Conservation (phyloP, 2,113 vertebrate species). For the Tragelaphus imberbis region DNA sequence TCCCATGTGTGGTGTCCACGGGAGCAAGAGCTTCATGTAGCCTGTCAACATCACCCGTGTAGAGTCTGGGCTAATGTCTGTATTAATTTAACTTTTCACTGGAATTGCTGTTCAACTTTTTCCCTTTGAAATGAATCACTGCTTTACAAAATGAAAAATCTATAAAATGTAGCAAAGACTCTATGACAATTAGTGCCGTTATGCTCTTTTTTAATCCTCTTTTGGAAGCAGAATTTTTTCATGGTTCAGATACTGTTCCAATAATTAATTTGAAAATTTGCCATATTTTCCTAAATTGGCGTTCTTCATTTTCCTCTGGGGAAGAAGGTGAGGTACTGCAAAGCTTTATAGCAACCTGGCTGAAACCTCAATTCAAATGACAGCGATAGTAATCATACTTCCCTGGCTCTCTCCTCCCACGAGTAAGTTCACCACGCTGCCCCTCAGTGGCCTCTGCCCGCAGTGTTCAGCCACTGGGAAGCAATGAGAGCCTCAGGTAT, state of each 20-base stretch:
- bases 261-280: conserved; percentile 67
- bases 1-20: not conserved
- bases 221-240: conserved; percentile 66
- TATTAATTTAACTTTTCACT: conserved; percentile 60
- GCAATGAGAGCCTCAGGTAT: too few relatives aligned
- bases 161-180: conserved; percentile 62
- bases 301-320: conserved; percentile 57
- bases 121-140: conserved; percentile 52
- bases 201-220: conserved; percentile 27
- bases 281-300: conserved; percentile 61
- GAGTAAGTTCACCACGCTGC: not conserved
- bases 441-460: not conserved
- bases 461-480: not conserved
- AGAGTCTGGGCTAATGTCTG: conserved; percentile 37
- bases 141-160: conserved; percentile 60
- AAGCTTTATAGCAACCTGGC: not conserved
- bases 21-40: not conserved
- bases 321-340: not conserved
- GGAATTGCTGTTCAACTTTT: conserved; percentile 57
- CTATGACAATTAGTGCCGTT: conserved; percentile 58
- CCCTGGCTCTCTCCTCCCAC: not conserved
- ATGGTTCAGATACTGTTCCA: conserved; percentile 70
- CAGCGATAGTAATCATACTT: not conserved
- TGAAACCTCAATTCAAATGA: not conserved
- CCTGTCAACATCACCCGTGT: not conserved